Conservation (phyloP, 2,797 vertebrate species). For the Gila robusta region DNA sequence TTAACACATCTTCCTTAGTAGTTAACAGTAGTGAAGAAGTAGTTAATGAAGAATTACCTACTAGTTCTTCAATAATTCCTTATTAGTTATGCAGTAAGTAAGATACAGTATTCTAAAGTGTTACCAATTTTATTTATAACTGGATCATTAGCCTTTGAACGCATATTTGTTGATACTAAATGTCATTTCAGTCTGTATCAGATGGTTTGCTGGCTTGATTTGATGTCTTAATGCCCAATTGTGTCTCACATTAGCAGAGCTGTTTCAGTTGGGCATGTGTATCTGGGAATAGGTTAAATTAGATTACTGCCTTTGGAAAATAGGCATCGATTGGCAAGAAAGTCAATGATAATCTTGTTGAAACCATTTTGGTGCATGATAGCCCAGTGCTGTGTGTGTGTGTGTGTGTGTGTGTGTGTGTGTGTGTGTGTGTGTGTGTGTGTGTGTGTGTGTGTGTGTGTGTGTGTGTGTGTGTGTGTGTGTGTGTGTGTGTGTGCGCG, state of each 20-base stretch:
- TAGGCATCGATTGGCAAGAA: conserved; percentile 69
- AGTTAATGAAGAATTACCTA: no score
- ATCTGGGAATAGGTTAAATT: conserved; percentile 62
- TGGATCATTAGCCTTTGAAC: conserved; percentile 35
- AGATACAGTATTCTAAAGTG: no score
- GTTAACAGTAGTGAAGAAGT: no score
- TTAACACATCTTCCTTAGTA: no score
- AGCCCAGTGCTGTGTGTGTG: conserved; percentile 34
- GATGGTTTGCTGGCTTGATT: conserved; percentile 67
- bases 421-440: background rate
- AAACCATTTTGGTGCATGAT: conserved; percentile 49
- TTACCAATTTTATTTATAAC: conserved; percentile 27
- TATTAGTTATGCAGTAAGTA: no score
- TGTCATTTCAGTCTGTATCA: conserved; percentile 64
- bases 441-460: background rate
- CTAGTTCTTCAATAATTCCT: no score
- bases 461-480: no score
- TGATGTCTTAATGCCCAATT: conserved; percentile 72
- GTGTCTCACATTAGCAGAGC: conserved; percentile 72
- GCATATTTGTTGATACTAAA: conserved; percentile 17
- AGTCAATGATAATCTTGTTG: conserved; percentile 77
- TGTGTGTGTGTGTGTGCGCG: no score
- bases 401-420: background rate
- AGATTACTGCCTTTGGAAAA: conserved; percentile 69
- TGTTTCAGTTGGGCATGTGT: conserved; percentile 62